Conservation (phyloP, 2,888 invertebrate genomes). For the Leptinotarsa peninsularis region DNA sequence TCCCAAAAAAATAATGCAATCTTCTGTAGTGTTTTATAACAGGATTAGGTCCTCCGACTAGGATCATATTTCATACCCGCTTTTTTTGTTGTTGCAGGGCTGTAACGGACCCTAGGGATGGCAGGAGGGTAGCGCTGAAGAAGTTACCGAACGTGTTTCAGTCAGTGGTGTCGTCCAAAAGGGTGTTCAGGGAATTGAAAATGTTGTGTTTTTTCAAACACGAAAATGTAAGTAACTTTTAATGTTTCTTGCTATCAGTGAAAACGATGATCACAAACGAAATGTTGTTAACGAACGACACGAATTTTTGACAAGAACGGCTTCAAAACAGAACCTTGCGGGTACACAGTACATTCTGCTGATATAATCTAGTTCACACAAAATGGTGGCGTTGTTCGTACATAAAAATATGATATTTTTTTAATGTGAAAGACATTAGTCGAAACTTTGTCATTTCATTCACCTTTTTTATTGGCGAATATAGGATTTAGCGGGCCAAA, state of each 20-base stretch:
- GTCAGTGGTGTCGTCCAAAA: constrained; percentile 97
- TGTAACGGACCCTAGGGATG: constrained; percentile 98
- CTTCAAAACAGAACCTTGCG: too few species aligned
- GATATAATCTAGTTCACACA: too few species aligned
- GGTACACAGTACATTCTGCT: too few species aligned
- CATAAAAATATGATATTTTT: too few species aligned
- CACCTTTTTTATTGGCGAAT: background rate
- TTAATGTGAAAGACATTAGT: too few species aligned
- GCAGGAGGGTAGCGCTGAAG: constrained; percentile 97
- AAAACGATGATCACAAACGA: too few species aligned
- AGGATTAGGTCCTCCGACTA: constrained; percentile 9
- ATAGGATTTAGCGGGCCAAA: background rate
- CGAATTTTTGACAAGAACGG: too few species aligned
- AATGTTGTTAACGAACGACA: too few species aligned
- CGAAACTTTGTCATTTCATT: background rate
- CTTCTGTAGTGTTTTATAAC: constrained; percentile 15
- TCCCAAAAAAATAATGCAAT: constrained; percentile 9
- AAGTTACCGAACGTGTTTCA: constrained; percentile 99
- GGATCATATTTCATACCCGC: constrained; percentile 17
- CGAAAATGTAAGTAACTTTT: constrained; percentile 89
- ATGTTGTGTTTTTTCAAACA: constrained; percentile 99
- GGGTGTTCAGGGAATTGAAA: constrained; percentile 98
- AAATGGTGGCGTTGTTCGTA: too few species aligned
- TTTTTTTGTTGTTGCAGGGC: constrained; percentile 81
- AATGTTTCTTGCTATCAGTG: too few species aligned